phyloP scores from a whole-genome alignment of 1,140 invertebrate genomes.

The Luehdorfia chinensis region DNA sequence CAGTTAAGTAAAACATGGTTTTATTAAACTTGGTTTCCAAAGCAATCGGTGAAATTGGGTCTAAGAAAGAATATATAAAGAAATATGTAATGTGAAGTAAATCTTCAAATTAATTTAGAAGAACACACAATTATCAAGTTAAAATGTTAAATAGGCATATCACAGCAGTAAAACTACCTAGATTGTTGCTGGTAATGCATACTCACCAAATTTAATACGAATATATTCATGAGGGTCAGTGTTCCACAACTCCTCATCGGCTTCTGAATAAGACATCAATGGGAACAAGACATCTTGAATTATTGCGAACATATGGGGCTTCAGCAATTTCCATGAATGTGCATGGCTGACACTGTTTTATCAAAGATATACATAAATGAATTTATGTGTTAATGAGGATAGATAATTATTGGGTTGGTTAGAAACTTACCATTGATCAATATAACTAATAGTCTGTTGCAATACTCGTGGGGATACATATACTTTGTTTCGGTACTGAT shows the following conservation, averaged over 20 bases:
- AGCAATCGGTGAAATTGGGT: no score
- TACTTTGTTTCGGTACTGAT: slow-evolving; percentile 91
- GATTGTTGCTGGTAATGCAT: no score
- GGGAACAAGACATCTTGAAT: slow-evolving; percentile 97
- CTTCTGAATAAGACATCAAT: slow-evolving; percentile 95
- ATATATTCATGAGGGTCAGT: slow-evolving; percentile 98
- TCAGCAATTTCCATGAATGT: slow-evolving; percentile 97
- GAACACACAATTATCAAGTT: no score
- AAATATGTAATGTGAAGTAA: no score
- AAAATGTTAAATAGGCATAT: no score
- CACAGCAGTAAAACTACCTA: no score
- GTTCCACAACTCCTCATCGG: slow-evolving; percentile 97
- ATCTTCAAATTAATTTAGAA: no score
- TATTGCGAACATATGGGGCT: slow-evolving; percentile 93
- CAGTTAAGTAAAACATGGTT: no score
- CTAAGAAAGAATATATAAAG: no score
- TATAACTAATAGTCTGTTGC: slow-evolving; percentile 93
- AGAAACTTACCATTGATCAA: slow-evolving; percentile 89
- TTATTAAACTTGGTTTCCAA: no score
- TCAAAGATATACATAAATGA: slow-evolving; percentile 25
- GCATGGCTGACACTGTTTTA: slow-evolving; percentile 88
- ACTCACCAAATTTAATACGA: slow-evolving; percentile 92
- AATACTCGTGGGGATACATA: slow-evolving; percentile 95
- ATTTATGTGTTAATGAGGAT: background rate
- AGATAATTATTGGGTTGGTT: no score